Conservation (phyloP, 2,888 invertebrate species). For the Coenonympha glycerion region DNA sequence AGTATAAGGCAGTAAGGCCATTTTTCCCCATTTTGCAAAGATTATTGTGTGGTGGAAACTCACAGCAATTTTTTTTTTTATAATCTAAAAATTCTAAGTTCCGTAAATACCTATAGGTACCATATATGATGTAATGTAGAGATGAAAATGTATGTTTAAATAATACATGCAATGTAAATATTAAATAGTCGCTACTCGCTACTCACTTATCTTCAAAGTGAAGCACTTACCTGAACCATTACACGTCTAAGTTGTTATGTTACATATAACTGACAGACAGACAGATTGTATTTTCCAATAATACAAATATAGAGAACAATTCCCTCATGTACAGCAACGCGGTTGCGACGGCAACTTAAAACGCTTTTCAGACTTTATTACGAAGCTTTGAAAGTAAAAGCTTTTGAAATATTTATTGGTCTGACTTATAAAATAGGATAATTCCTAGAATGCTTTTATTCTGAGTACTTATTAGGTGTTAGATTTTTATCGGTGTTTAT, state of each 20-base stretch:
- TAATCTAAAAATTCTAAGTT: too few species aligned
- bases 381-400: constrained; percentile 7
- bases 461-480: background rate
- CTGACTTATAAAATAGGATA: constrained; percentile 2
- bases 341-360: constrained; percentile 15
- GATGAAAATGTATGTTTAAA: background rate
- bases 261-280: constrained; percentile 10
- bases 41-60: too few species aligned
- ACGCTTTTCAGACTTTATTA: constrained; percentile 8
- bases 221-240: background rate
- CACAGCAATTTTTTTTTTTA: too few species aligned
- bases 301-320: constrained; percentile 10
- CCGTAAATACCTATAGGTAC: too few species aligned
- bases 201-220: background rate
- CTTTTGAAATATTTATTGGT: constrained; percentile 6
- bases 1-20: too few species aligned
- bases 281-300: constrained; percentile 10
- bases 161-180: background rate
- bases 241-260: background rate
- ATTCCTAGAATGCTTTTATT: constrained; percentile 1
- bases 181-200: background rate
- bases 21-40: too few species aligned
- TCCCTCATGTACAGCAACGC: background rate
- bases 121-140: too few species aligned
- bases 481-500: background rate